Base-by-base conservation (phyloP, 2,113 vertebrate genomes). In the Ploceus nigricollis region DNA sequence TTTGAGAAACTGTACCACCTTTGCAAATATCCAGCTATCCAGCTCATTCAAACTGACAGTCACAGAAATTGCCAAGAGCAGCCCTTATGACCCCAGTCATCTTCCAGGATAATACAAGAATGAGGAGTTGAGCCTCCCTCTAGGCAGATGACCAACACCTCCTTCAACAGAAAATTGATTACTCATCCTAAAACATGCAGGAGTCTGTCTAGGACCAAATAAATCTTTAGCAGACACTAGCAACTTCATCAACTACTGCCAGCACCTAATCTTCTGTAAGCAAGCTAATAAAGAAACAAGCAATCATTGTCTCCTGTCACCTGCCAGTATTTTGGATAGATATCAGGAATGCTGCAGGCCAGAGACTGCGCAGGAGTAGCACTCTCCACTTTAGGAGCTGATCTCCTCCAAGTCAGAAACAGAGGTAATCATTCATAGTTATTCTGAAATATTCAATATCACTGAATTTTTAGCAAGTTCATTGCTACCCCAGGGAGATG, bases 221-320 rank as follows among this genome's bases (percentile, higher is more conserved):
- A 96, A 95, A 95, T 96, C 69, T 82, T 91, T 72, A 92, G 44
- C 53, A 91, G 77, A 82, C 44, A 64, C 69, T 71, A 68, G 37
- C 56, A 93, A 89, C 87, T 96, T 89, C 94, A 93, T 96, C 93
- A 95, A 5, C 83, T 92, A 85, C 87, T 69, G 81, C 65, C 93
- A 93, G 73, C 45, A 89, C 54, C 57, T 94, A 93, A 93, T 95
- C 83, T 93, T 81, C 89, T 79, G 39, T 91, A 95, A 95, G 73
- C 45, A 94, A 93, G 47, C 69, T 94, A 94, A 91, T 95, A 82
- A 96, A 91, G 87, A 91, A 94, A 82, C 44, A 94, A 84, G 48
- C 56, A 95, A n/a, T 82, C 76, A 79, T 56, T 53, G 57, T 54
- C 42, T 91, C 56, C 65, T 57, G 83, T 79, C 93, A 91, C 40